A percentile compares a stretch with the other conserved stretches of the same genome.
These are phyloP conservation scores for Palythoa grandis DNA, from an alignment of 92 coral and sea anemone species.

Conservation along the genomic window DNA sequence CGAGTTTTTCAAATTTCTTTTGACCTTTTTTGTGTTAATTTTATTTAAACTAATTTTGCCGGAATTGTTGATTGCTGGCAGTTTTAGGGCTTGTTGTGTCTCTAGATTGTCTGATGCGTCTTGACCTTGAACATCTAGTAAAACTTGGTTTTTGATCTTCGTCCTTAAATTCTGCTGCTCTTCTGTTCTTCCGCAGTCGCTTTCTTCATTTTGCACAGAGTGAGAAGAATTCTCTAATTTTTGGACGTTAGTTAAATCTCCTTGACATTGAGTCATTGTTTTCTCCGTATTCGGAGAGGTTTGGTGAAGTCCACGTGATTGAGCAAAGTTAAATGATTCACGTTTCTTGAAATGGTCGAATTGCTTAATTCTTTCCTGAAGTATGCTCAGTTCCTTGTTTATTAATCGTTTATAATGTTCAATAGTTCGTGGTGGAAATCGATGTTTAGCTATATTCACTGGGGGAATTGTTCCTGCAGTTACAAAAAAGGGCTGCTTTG, in stretches of 20 bases:
- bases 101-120: neutral
- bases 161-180: neutral
- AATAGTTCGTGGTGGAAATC: neutral
- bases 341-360: constrained; percentile 9
- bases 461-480: constrained; percentile 6
- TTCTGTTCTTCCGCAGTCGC: neutral
- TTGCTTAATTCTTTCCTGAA: constrained; percentile 17
- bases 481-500: neutral
- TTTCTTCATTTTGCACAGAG: neutral
- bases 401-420: neutral
- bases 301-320: neutral
- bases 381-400: constrained; percentile 8
- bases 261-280: neutral
- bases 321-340: neutral
- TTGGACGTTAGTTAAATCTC: neutral
- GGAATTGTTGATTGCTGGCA: constrained; percentile 6
- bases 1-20: neutral
- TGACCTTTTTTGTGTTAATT: neutral
- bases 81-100: neutral
- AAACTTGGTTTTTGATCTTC: neutral
- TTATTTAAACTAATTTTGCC: neutral
- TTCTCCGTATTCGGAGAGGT: neutral
- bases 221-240: neutral
- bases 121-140: neutral
- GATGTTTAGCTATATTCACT: neutral